Base-by-base conservation (phyloP, 2,888 invertebrate genomes). In the Stenoptilia bipunctidactyla region DNA sequence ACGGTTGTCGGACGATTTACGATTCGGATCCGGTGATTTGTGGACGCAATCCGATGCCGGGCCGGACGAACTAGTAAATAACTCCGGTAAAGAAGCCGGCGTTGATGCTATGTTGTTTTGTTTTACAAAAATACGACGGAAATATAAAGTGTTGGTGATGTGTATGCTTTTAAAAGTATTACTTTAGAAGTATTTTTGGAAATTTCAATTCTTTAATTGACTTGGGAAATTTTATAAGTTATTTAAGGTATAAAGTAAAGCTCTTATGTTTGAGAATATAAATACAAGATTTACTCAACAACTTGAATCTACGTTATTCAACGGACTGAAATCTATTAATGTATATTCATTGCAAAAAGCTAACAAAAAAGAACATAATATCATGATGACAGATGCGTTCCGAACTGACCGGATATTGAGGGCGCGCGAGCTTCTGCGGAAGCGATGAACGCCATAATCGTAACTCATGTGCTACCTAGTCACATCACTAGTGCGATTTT, bases 381-480 rank as follows among this genome's bases (percentile, higher is more conserved):
- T 20, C 8, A 44, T 42, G 40, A 27, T 34, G 34, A 45, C 47
- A 38, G 44, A 51, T 42, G 46, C 45, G 51, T 56, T 58, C 54
- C 57, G 58, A 57, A 30, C 4, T 8, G 4, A 51, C 61, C 64
- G 63, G 65, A 66, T 61, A 59, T 58, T 54, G 56, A 58, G 63
- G 56, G 56, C 50, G 48, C 44, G 49, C 50, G 45, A 49, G 33
- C 27, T 20, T 15, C 50, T 55, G 57, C 59, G 61, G 65, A 63
- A 60, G 57, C 55, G 46, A 48, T 46, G 47, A 47, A 56, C 59
- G 56, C 64, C 48, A 67, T 71, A 67, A 71, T 58, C 70, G 61
- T 74, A 70, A 69, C 66, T 71, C 71, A 71, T 58, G 55, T 49
- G 55, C 49, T 66, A 68, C 56, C 53, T 50, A 20, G 20, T 20